Base-by-base conservation (phyloP, 2,888 invertebrate species). In the Dicroscelio sp. region DNA sequence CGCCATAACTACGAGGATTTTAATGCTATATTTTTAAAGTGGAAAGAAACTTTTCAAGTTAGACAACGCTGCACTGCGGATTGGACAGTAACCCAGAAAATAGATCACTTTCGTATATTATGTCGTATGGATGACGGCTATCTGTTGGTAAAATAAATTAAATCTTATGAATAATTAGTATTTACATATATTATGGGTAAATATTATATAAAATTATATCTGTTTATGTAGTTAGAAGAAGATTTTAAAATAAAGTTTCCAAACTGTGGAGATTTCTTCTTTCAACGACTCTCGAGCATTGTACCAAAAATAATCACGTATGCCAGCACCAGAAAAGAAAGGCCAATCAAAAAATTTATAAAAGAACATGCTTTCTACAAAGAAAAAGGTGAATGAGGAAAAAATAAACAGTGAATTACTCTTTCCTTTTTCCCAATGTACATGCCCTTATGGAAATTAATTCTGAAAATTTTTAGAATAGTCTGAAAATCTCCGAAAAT, bases 171-270 rank as follows among this genome's bases (percentile, higher is more conserved):
- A n/a, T n/a, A n/a, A n/a, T n/a, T n/a, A n/a, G n/a, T n/a, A n/a
- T n/a, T n/a, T n/a, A n/a, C n/a, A n/a, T n/a, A n/a, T n/a, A n/a
- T n/a, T n/a, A n/a, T n/a, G n/a, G n/a, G n/a, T n/a, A n/a, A n/a
- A n/a, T n/a, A n/a, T n/a, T n/a, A n/a, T n/a, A n/a, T n/a, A n/a
- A n/a, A n/a, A n/a, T n/a, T n/a, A n/a, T n/a, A n/a, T n/a, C n/a
- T n/a, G n/a, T n/a, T n/a, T n/a, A n/a, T n/a, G n/a, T n/a, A 33
- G 69, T 69, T 69, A 69, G 69, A 69, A 69, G 43, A 69, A 27
- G 73, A 73, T 27, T 73, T 73, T 23, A 27, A 55, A 31, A 52
- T 5, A 2, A 52, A 52, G 55, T 52, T 55, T 23, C 31, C 55
- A 6, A 33, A 52, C 31, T 55, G 33, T 38, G 35, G 12, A 76